Evolutionary conservation across 2,888 invertebrate species (phyloP).

Genomic region (Arenicola marina): DNA sequence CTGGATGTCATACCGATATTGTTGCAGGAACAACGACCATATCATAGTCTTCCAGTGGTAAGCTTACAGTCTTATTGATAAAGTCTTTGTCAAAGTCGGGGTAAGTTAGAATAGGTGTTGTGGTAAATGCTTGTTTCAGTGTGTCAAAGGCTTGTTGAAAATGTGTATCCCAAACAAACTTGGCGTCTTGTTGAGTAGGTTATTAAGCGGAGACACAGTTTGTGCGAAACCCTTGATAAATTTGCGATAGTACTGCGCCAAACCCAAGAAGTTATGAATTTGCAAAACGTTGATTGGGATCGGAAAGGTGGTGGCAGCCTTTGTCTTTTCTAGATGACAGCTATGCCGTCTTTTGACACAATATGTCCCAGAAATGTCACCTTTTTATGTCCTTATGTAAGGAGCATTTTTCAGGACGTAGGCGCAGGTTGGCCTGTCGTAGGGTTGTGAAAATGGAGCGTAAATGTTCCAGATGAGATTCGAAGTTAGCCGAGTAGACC

Average conservation of each 20-base stretch:
- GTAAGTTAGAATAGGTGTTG: not conserved
- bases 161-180: not conserved
- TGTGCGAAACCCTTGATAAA: not conserved
- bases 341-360: not conserved
- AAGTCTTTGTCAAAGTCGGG: not conserved
- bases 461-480: not conserved
- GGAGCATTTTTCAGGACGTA: not conserved
- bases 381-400: not conserved
- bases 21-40: constrained; percentile 30
- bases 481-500: not conserved
- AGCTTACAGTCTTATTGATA: constrained; percentile 20
- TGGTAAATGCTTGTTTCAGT: not conserved
- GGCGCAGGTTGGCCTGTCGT: not conserved
- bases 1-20: constrained; percentile 12
- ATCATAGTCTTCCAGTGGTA: constrained; percentile 21
- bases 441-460: not conserved
- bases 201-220: not conserved
- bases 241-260: not conserved
- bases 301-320: not conserved
- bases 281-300: not conserved
- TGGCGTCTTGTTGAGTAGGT: not conserved
- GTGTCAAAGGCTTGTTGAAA: not conserved
- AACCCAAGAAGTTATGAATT: not conserved
- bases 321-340: not conserved
- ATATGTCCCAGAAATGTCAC: not conserved